Base-by-base conservation (phyloP, 1,140 invertebrate genomes). In the Neoseiulus cucumeris region DNA sequence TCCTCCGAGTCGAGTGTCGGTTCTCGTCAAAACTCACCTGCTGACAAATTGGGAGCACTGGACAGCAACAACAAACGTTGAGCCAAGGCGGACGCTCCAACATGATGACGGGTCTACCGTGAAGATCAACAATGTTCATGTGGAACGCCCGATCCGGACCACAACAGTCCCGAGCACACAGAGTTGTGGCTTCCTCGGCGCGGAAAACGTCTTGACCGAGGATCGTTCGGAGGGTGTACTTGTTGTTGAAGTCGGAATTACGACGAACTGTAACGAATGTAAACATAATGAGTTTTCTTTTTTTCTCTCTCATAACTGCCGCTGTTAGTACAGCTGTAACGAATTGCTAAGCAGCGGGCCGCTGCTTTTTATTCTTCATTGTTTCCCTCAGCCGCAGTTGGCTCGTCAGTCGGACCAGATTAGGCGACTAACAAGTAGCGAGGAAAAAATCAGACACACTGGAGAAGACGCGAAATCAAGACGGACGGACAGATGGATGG, bases 61-160 rank as follows among this genome's bases (percentile, higher is more conserved):
- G 51, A 33, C 51, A 59, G 51, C 51, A 59, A 20, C 51, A 59
- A 9, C 51, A 59, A 25, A 59, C 51, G 22, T 59, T 59, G 51
- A 59, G 51, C 51, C 51, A 59, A 1, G 51, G 51, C 1, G 51
- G 51, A 18, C 51, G 51, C 9, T 59, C 51, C 25, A 59, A 33
- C 51, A 20, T 20, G 1, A 59, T 59, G 5, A 59, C 51, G 9
- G 51, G 51, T 14, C 51, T 25, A 25, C 51, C 51, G 22, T 59
- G 51, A 59, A 59, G 51, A 25, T 59, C 51, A 14, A 59, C 51
- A 59, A 59, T 59, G 17, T 59, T 59, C 51, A 59, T 59, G 22
- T 59, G 51, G 22, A 59, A 59, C 25, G 51, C 51, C 25, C 51
- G 51, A 25, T 59, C 51, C 17, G 51, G 51, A 29, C 51, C 51